Evolutionary conservation across 2,888 invertebrate genomes (phyloP).

Genomic region (Taenaris catops): DNA sequence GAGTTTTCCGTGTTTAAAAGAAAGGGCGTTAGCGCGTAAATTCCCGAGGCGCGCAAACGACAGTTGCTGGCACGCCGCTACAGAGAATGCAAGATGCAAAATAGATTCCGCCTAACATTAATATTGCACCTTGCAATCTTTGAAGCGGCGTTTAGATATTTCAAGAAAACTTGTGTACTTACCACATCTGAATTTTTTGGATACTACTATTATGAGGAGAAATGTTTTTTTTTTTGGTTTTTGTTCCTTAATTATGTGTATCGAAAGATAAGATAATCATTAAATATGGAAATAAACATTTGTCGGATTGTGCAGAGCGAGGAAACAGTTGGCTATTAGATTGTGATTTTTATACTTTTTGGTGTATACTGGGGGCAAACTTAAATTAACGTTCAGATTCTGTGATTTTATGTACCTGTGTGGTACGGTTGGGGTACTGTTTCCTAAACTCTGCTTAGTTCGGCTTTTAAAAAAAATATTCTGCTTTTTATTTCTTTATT

Average conservation of each 20-base stretch:
- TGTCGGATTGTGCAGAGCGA: constrained; percentile 50
- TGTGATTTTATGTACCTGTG: constrained; percentile 71
- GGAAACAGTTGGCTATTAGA: constrained; percentile 54
- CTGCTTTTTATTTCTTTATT: constrained; percentile 24
- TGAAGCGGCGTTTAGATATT: constrained; percentile 58
- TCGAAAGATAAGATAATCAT: constrained; percentile 69
- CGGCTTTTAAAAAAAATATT: constrained; percentile 48
- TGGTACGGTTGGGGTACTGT: constrained; percentile 48
- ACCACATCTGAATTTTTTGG: constrained; percentile 57
- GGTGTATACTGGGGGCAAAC: constrained; percentile 48
- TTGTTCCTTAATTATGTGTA: constrained; percentile 80
- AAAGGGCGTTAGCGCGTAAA: constrained; percentile 12
- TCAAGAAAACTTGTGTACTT: constrained; percentile 61
- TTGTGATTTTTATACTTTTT: constrained; percentile 69
- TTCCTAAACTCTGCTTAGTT: constrained; percentile 55
- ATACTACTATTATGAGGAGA: constrained; percentile 68
- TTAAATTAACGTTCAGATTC: constrained; percentile 57
- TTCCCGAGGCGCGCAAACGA: constrained; percentile 26
- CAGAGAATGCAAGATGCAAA: constrained; percentile 68
- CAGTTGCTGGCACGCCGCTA: constrained; percentile 49
- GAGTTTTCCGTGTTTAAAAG: constrained; percentile 14
- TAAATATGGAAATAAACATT: constrained; percentile 71
- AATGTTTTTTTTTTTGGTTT: constrained; percentile 72
- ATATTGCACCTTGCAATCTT: constrained; percentile 69
- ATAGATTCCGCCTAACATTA: constrained; percentile 77